Conservation (phyloP, 1,140 invertebrate species). For the Hyles euphorbiae region DNA sequence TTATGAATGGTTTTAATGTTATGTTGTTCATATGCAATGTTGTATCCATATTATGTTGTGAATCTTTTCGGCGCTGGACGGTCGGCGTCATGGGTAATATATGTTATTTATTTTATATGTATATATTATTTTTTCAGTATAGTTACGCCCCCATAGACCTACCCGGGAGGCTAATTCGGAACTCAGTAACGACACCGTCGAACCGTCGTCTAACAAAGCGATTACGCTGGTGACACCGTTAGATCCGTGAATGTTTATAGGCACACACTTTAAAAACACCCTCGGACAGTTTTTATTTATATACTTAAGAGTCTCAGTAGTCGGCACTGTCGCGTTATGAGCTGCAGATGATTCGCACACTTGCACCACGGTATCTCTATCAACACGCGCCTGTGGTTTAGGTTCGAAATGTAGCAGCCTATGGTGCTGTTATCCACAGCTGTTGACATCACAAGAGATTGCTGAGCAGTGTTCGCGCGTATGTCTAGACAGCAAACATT, state of each 20-base stretch:
- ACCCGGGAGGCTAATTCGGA: conserved; percentile 6
- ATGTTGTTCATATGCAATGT: too few species aligned
- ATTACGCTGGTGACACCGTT: conserved; percentile 9
- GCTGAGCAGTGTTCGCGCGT: conserved; percentile 11
- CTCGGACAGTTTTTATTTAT: neutral
- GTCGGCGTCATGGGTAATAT: too few species aligned
- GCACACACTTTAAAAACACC: conserved; percentile 22
- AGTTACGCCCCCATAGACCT: conserved; percentile 10
- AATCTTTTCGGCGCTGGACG: too few species aligned
- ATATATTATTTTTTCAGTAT: too few species aligned
- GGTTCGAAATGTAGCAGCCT: conserved; percentile 18
- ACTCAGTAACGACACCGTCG: conserved; percentile 19
- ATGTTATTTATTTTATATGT: too few species aligned
- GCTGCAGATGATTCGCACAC: neutral
- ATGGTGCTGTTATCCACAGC: conserved; percentile 25
- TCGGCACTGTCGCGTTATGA: neutral
- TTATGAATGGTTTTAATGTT: too few species aligned
- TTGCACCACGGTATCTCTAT: too few species aligned
- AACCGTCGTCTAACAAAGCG: conserved; percentile 27
- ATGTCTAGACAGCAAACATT: conserved; percentile 17
- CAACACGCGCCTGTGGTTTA: neutral
- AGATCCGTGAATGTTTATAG: conserved; percentile 22
- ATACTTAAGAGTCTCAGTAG: conserved; percentile 4
- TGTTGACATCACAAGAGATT: conserved; percentile 14
- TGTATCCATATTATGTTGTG: too few species aligned